Base-by-base conservation (phyloP, 2,797 vertebrate genomes). In the Dermochelys coriacea region DNA sequence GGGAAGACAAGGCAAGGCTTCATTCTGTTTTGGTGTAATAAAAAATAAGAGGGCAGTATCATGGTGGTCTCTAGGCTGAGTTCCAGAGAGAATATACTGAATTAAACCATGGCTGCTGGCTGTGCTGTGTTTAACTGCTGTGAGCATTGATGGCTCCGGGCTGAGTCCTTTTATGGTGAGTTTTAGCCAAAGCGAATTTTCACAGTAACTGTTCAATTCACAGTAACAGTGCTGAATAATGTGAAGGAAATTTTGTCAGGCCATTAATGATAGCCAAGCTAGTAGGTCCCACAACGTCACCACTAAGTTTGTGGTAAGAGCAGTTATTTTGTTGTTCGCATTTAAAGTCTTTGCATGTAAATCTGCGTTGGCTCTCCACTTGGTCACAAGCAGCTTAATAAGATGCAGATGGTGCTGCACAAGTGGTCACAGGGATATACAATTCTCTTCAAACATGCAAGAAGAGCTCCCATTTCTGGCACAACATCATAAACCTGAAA, bases 401-500 rank as follows among this genome's bases (percentile, higher is more conserved):
- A 75, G 79, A 91, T 82, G 94, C 45, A 8, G 68, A 54, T 90
- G 51, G 23, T 79, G 78, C 15, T 16, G 45, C 85, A 81, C 41
- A 59, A 68, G 37, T 77, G 83, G 78, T 85, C 78, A 82, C 88
- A 82, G 19, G 25, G 31, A 78, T 80, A 12, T 78, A 64, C n/a
- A 74, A 71, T 8, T 91, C 79, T 82, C 91, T 93, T 92, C 87
- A 94, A 57, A 85, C 45, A n/a, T 19, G 23, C n/a, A 95, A n/a
- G 90, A 95, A 84, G 31, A 94, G 7, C 52, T 89, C 79, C 75
- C 0, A 0, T 82, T 93, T 80, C 92, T 96, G 85, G 93, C 82
- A 95, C 79, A 74, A 86, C 90, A 83, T 95, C 84, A 90, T 64
- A 94, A 75, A 59, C 87, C 89, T 90, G 88, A 93, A 97, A 95